Base-by-base conservation (phyloP, 1,140 invertebrate genomes). In the honey bee (Apis mellifera) region DNA sequence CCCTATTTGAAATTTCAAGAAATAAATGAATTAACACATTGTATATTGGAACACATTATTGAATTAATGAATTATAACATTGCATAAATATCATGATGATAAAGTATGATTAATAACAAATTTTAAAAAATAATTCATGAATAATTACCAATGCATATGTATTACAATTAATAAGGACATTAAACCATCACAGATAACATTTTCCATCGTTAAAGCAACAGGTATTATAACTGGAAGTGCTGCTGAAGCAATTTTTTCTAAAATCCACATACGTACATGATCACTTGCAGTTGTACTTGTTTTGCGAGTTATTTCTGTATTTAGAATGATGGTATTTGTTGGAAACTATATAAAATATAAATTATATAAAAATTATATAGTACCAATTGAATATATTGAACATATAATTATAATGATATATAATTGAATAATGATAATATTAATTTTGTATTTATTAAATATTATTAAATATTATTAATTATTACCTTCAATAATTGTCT, bases 131-230 rank as follows among this genome's bases (percentile, higher is more conserved):
- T 32, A 32, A 32, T 32, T 32, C 65, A 64, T 72, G 1, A 64
- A 76, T 75, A 78, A 59, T 83, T 84, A 85, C 97, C 97, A 97
- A 92, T 98, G 96, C 54, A 95, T 94, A 92, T 98, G 97, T 82
- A 96, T 94, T 0, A 97, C 95, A 50, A 96, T 87, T 0, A 95
- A 91, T 12, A 96, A 88, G 32, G 97, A 96, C 48, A 96, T 91
- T 48, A 96, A 52, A 83, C 95, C 95, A 91, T 97, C 97, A 54
- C 97, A 78, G n/a, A 95, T 83, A 85, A 95, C 91, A 86, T 94
- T 96, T 59, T 96, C 96, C 21, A 94, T 92, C 0, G 96, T 74
- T 64, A 97, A 94, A 50, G 96, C 95, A 32, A 94, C 92, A 70
- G 97, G 97, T 76, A 97, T 92, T 64, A 97, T 80, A 4, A 94